Evolutionary conservation across 2,888 invertebrate species (phyloP).

Genomic region (Saturnia japonica): DNA sequence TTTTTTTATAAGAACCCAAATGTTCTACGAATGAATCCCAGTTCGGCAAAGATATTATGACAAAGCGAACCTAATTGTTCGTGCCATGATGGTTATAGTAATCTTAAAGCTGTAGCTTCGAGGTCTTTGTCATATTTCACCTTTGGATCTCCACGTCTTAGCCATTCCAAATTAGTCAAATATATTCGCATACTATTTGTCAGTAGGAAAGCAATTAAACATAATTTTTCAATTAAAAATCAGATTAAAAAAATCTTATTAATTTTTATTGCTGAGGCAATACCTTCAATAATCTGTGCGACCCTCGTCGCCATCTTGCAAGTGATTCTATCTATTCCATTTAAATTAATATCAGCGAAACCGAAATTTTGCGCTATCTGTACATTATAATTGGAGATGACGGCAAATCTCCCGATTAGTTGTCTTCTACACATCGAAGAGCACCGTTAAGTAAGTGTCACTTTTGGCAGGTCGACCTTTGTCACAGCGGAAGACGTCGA

Average conservation of each 20-base stretch:
- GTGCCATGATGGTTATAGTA: too few relatives aligned
- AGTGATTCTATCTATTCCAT: not conserved
- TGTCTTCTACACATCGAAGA: not conserved
- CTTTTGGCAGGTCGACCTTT: slow-evolving; percentile 14
- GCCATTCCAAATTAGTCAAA: too few relatives aligned
- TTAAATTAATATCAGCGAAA: not conserved
- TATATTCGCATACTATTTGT: too few relatives aligned
- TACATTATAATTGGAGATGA: not conserved
- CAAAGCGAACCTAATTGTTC: too few relatives aligned
- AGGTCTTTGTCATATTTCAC: too few relatives aligned
- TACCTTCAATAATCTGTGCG: not conserved
- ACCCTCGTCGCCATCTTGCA: not conserved
- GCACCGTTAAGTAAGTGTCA: not conserved
- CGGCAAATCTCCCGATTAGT: not conserved
- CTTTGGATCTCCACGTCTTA: too few relatives aligned
- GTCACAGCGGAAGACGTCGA: slow-evolving; percentile 12
- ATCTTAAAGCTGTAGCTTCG: too few relatives aligned
- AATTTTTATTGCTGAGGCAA: not conserved
- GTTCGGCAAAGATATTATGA: too few relatives aligned
- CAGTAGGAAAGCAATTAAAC: not conserved
- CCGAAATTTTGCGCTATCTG: not conserved
- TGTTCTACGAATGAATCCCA: too few relatives aligned
- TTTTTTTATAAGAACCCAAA: too few relatives aligned
- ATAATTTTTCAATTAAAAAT: not conserved
- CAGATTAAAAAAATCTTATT: not conserved